A percentile compares a stretch with the other conserved stretches of the same genome.
Evolutionary conservation across 2,888 invertebrate species (phyloP).

Genomic region (Pristionchus japonicus): DNA sequence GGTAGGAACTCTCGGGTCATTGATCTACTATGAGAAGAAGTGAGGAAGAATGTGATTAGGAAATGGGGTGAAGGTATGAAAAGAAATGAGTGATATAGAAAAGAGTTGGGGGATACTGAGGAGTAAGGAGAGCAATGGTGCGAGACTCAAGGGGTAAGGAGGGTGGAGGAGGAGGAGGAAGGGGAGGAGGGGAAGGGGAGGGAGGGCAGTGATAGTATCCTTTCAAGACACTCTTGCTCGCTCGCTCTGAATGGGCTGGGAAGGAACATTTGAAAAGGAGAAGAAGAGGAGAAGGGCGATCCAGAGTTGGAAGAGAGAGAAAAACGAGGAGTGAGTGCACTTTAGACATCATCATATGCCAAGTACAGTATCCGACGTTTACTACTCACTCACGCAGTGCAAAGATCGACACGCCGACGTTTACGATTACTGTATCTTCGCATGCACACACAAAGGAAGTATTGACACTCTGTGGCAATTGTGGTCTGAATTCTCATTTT

Average conservation of each 20-base stretch:
- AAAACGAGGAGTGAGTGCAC: constrained; percentile 6
- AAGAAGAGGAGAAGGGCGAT: not conserved
- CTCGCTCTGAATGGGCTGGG: constrained; percentile 4
- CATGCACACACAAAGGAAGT: not conserved
- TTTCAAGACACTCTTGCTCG: not conserved
- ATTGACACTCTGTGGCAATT: constrained; percentile 36
- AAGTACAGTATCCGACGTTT: constrained; percentile 8
- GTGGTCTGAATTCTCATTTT: constrained; percentile 38
- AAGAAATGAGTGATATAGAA: constrained; percentile 35
- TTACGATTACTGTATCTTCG: constrained; percentile 22
- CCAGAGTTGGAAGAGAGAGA: not conserved
- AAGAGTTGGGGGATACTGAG: not conserved
- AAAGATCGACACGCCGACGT: constrained; percentile 5
- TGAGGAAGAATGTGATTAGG: not conserved
- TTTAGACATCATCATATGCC: not conserved
- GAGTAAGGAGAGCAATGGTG: not conserved
- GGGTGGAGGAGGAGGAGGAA: not conserved
- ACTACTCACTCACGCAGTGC: constrained; percentile 8
- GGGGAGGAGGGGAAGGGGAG: not conserved
- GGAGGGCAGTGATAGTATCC: constrained; percentile 39
- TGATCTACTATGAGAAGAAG: constrained; percentile 29
- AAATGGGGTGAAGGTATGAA: constrained; percentile 19
- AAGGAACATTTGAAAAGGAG: constrained; percentile 7
- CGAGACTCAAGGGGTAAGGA: not conserved
- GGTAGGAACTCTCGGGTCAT: constrained; percentile 1